Percentiles rank a stretch among this genome's conserved stretches.
Evolutionary conservation across 2,888 invertebrate species (phyloP).

Genomic region (Chloromyia formosa): DNA sequence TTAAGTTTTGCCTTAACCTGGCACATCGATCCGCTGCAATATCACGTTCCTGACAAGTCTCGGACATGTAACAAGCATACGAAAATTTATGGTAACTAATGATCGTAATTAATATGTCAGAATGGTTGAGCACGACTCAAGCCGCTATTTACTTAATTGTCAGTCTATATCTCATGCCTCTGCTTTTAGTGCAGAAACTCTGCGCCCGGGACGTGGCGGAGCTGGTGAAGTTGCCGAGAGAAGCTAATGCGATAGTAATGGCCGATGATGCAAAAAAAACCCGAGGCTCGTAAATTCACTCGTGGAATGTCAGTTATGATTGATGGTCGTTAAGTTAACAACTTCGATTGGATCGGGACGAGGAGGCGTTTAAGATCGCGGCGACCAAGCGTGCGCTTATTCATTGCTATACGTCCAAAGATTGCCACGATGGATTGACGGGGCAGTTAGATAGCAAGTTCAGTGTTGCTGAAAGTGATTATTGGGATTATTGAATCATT

Average conservation of each 20-base stretch:
- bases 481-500: too few species aligned
- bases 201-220: background rate
- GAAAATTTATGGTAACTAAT: slow-evolving; percentile 53
- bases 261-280: slow-evolving; percentile 38
- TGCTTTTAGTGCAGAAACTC: background rate
- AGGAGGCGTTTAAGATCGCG: background rate
- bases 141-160: slow-evolving; percentile 46
- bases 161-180: slow-evolving; percentile 38
- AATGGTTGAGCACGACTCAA: slow-evolving; percentile 52
- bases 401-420: background rate
- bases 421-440: background rate
- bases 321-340: slow-evolving; percentile 44
- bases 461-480: slow-evolving; percentile 14
- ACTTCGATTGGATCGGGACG: background rate
- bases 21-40: slow-evolving; percentile 39
- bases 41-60: slow-evolving; percentile 49
- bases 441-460: background rate
- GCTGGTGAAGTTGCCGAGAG: background rate
- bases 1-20: background rate
- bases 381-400: background rate
- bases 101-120: slow-evolving; percentile 54
- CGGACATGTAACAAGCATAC: slow-evolving; percentile 51
- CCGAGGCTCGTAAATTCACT: slow-evolving; percentile 42
- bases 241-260: slow-evolving; percentile 37
- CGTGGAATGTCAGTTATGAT: slow-evolving; percentile 44